Evolutionary conservation across 2,888 invertebrate genomes (phyloP), one percentile per base, ranked within the genome.

Genomic region (Heliconius hortense): DNA sequence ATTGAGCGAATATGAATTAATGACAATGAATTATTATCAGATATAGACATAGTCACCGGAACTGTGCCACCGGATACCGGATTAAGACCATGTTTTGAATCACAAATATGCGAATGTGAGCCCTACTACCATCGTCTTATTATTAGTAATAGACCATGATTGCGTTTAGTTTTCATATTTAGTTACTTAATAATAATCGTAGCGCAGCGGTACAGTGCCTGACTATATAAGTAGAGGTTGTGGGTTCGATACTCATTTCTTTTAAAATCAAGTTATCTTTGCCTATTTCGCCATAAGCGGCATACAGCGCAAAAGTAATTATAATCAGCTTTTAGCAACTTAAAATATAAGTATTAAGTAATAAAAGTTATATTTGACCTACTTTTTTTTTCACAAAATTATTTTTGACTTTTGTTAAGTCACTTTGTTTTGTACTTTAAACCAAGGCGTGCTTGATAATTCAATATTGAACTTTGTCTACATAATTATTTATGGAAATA

Each of bases 11-110:
- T 73, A 70, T 69, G 64, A 75, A 77, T 76, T 70, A 74, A 77
- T 76, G 74, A 74, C 64, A 64, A 74, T 66, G 67, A 71, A 39
- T 70, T 77, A 77, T 74, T 77, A 77, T 77, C 77, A 72, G 77
- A 69, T 74, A 77, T 56, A 69, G 26, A 60, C 43, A 63, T 53
- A 48, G 78, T 75, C 77, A 75, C 78, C 66, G 78, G 77, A 74
- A 74, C 74, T 26, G 28, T 39, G 43, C 31, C 59, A 66, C 43
- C 68, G 67, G 73, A 74, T 73, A 74, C 62, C 43, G 71, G 53
- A 72, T 75, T 35, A 18, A 63, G 62, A 31, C 31, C 62, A 69
- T 69, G 62, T 68, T 24, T 74, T 70, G 74, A 74, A 64, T 70
- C 28, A 63, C 63, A 71, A 71, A 70, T 60, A 59, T 35, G 26